Evolutionary conservation across 2,888 invertebrate genomes (phyloP).

Genomic region (Acanthosoma haemorrhoidale): DNA sequence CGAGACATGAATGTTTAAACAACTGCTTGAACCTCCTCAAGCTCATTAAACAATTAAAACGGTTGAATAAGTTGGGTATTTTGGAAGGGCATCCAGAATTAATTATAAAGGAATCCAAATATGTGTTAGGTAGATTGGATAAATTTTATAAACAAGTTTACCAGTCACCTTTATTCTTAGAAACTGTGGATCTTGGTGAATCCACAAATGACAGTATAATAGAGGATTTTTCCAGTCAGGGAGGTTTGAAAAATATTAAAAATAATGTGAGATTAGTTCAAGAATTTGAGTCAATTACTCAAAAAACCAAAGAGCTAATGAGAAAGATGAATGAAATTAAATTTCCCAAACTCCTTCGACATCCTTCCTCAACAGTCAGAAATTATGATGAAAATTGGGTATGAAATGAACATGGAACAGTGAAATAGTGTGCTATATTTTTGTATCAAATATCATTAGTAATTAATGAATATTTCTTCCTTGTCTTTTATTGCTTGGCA

Average conservation of each 20-base stretch:
- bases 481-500: no score
- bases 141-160: not conserved
- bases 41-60: not conserved
- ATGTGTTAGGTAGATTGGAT: not conserved
- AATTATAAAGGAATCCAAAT: not conserved
- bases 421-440: no score
- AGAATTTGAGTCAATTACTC: not conserved
- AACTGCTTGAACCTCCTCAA: not conserved
- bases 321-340: conserved; percentile 4
- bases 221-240: not conserved
- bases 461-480: no score
- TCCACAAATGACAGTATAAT: not conserved
- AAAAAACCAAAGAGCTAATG: not conserved
- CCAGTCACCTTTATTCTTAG: not conserved
- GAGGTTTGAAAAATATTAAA: not conserved
- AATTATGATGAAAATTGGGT: no score
- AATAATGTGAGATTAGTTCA: not conserved
- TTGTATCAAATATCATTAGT: no score
- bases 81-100: not conserved
- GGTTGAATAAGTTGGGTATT: not conserved
- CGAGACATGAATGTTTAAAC: not conserved
- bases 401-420: no score
- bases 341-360: not conserved
- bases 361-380: no score
- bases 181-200: no score